Percentiles rank a stretch among this genome's conserved stretches.
phyloP scores from a whole-genome alignment of 2,113 vertebrate species.

The Semicossyphus pulcher region DNA sequence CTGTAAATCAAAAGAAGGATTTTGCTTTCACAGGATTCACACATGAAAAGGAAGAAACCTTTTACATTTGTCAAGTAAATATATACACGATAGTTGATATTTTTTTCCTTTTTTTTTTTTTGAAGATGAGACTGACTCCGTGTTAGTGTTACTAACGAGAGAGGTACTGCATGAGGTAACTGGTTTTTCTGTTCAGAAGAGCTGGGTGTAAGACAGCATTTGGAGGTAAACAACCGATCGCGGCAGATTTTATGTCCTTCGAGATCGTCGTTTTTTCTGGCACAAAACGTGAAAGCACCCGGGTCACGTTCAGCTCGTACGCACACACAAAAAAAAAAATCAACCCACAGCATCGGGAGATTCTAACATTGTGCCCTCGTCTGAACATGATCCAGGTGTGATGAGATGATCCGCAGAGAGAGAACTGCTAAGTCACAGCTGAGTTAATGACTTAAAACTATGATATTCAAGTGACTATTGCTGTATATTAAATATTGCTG shows the following conservation, averaged over 20 bases:
- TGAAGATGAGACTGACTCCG: constrained; percentile 73
- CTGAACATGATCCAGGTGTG: constrained; percentile 63
- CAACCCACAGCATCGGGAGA: constrained; percentile 12
- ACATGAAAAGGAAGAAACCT: constrained; percentile 76
- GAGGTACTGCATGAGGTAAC: constrained; percentile 82
- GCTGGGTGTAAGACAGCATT: constrained; percentile 78
- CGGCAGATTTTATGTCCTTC: constrained; percentile 22
- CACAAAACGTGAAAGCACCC: constrained; percentile 75
- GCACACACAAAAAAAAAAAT: constrained; percentile 12
- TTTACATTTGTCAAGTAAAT: constrained; percentile 80
- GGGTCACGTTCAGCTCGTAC: constrained; percentile 48
- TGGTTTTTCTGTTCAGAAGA: constrained; percentile 77
- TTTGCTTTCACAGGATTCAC: constrained; percentile 76
- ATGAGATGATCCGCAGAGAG: constrained; percentile 59
- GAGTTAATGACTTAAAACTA: constrained; percentile 59
- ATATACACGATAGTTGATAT: constrained; percentile 68
- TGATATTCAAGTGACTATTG: constrained; percentile 76
- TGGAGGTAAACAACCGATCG: constrained; percentile 61
- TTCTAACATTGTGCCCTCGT: not conserved
- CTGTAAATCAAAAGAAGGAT: constrained; percentile 62
- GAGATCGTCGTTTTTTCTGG: constrained; percentile 58
- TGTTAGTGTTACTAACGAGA: constrained; percentile 72
- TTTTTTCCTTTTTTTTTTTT: constrained; percentile 39
- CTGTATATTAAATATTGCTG: constrained; percentile 82
- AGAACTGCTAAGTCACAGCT: constrained; percentile 59